phyloP scores from a whole-genome alignment of 37 sponge, comb jelly and placozoan genomes.

The Ephydatia muelleri region DNA sequence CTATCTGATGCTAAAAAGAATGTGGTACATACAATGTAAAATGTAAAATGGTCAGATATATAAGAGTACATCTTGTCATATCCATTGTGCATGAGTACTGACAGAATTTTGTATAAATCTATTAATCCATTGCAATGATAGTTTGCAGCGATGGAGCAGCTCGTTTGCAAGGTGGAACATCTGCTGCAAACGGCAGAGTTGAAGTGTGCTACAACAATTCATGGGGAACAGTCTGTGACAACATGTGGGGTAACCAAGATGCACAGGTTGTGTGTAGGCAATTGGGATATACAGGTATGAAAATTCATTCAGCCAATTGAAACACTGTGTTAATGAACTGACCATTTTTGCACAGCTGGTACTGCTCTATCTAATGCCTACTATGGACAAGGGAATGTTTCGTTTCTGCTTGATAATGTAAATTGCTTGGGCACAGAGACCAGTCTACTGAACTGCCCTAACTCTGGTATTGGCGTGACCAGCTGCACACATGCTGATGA shows the following conservation, averaged over 20 bases:
- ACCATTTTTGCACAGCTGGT: conserved; percentile 11
- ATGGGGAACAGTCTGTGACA: conserved; percentile 64
- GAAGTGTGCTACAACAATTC: conserved; percentile 31
- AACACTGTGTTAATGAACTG: not conserved
- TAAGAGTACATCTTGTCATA: too few species aligned
- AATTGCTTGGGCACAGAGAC: conserved; percentile 26
- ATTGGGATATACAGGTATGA: conserved; percentile 2
- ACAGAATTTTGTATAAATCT: too few species aligned
- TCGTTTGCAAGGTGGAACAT: conserved; percentile 17
- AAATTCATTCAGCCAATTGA: not conserved
- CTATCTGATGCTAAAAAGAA: too few species aligned
- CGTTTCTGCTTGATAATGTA: conserved; percentile 20
- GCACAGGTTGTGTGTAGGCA: conserved; percentile 47
- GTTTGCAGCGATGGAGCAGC: conserved; percentile 12
- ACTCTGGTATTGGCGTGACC: conserved; percentile 23
- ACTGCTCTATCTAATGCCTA: conserved; percentile 15
- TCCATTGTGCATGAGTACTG: too few species aligned
- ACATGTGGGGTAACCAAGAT: conserved; percentile 5
- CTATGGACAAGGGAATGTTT: conserved; percentile 44
- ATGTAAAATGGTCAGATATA: too few species aligned
- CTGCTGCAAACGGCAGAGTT: conserved; percentile 27
- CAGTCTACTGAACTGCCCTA: conserved; percentile 23
- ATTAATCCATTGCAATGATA: not conserved
- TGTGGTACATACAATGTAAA: too few species aligned
- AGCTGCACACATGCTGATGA: conserved; percentile 54